These are phyloP conservation scores for Bufo bufo DNA, from an alignment of 2,113 vertebrate species.

Conservation along the genomic window DNA sequence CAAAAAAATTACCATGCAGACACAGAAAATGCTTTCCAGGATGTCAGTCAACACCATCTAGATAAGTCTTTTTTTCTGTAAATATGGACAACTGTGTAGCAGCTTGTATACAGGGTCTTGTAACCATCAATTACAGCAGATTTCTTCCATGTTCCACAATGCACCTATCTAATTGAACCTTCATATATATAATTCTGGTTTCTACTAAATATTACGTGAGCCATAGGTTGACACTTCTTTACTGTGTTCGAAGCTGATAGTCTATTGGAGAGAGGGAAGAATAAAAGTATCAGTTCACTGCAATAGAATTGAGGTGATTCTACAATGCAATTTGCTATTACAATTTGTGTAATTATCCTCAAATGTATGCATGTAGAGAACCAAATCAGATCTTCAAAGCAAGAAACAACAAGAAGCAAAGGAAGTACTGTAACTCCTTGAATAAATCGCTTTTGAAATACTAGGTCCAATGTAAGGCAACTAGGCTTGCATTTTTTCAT, in stretches of 20 bases:
- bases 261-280: conserved; percentile 63
- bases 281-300: not conserved
- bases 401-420: not conserved
- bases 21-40: not conserved
- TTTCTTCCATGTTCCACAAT: not conserved
- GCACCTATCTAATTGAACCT: not conserved
- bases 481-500: too few relatives aligned
- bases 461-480: too few relatives aligned
- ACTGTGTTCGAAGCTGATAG: conserved; percentile 82
- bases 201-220: conserved; percentile 9
- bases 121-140: conserved; percentile 1
- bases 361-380: not conserved
- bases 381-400: not conserved
- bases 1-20: conserved; percentile 12
- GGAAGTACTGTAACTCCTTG: too few relatives aligned
- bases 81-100: conserved; percentile 5
- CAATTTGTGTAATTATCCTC: too few relatives aligned
- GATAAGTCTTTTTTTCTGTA: not conserved
- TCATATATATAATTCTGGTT: not conserved
- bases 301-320: not conserved
- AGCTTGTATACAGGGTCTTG: conserved; percentile 8
- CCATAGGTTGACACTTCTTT: conserved; percentile 48
- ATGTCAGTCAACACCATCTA: not conserved
- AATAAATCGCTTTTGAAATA: too few relatives aligned
- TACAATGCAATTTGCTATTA: too few relatives aligned